phyloP scores from a whole-genome alignment of 35 echinoderm and acorn worm species.

The Acanthaster planci region DNA sequence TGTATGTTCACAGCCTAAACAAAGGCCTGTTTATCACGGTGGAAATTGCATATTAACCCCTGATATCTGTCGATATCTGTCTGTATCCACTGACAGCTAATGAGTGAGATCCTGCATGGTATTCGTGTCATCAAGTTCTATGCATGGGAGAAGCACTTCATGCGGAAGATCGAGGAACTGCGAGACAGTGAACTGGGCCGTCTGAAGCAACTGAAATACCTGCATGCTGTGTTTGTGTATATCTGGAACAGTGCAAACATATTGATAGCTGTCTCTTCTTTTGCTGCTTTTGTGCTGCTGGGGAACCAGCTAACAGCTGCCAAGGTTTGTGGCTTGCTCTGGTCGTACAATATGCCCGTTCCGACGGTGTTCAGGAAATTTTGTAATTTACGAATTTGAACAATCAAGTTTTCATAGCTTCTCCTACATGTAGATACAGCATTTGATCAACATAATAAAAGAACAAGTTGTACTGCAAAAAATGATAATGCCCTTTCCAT shows the following conservation, averaged over 20 bases:
- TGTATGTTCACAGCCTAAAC: too few species aligned
- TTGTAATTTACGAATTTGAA: too few species aligned
- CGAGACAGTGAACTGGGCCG: conserved; percentile 64
- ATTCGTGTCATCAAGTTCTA: conserved; percentile 93
- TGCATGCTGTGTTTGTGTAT: conserved; percentile 68
- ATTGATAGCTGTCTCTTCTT: conserved; percentile 69
- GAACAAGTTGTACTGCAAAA: too few species aligned
- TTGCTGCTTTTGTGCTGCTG: conserved; percentile 62
- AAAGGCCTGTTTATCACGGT: too few species aligned
- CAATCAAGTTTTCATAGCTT: too few species aligned
- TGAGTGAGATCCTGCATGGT: conserved; percentile 78
- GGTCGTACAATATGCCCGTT: too few species aligned
- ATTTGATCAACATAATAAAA: too few species aligned
- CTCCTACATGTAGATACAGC: too few species aligned
- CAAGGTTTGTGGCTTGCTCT: conserved; percentile 46
- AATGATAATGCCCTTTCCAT: too few species aligned
- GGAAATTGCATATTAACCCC: too few species aligned
- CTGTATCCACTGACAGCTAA: conserved; percentile 46
- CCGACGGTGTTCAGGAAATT: too few species aligned
- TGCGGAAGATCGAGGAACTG: conserved; percentile 42
- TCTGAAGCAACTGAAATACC: conserved; percentile 65
- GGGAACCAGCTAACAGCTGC: conserved; percentile 76
- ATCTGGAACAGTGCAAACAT: conserved; percentile 76
- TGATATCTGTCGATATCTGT: too few species aligned
- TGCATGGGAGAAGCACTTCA: conserved; percentile 85